A percentile compares a stretch with the other conserved stretches of the same genome.
Conservation (phyloP, 2,797 vertebrate species). For the Leontocebus nigricollis region DNA sequence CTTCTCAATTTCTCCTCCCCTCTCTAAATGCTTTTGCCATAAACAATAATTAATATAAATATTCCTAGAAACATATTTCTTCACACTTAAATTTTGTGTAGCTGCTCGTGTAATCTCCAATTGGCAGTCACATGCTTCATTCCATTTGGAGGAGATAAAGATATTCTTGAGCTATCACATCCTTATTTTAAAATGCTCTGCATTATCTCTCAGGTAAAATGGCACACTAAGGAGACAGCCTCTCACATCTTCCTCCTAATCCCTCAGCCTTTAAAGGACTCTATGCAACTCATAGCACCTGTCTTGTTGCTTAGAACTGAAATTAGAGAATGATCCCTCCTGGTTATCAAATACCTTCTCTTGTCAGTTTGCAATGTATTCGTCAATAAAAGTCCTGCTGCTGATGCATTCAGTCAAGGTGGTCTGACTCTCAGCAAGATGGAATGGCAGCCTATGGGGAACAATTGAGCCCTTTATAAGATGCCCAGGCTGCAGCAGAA, state of each 20-base stretch:
- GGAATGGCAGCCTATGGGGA: slow-evolving; percentile 77
- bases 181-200: not conserved
- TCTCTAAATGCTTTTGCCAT: not conserved
- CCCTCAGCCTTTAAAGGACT: not conserved
- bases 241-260: not conserved
- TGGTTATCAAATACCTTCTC: slow-evolving; percentile 31
- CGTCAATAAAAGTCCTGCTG: slow-evolving; percentile 66
- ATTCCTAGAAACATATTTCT: not conserved
- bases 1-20: not conserved
- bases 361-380: slow-evolving; percentile 38
- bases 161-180: not conserved
- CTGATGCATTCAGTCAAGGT: slow-evolving; percentile 66
- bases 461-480: slow-evolving; percentile 79
- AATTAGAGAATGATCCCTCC: not conserved
- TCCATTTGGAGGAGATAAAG: not conserved
- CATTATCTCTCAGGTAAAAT: not conserved
- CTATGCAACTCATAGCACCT: not conserved
- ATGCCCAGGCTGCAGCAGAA: slow-evolving; percentile 68
- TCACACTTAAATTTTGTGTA: not conserved
- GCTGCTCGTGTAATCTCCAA: not conserved
- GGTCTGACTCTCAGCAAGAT: slow-evolving; percentile 69
- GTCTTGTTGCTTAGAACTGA: not conserved
- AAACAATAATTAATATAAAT: slow-evolving; percentile 20
- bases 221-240: not conserved
- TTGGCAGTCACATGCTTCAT: not conserved